Percentiles rank a stretch among this genome's conserved stretches.
Evolutionary conservation across 2,113 vertebrate species (phyloP).

Genomic region (Dasyurus viverrinus): DNA sequence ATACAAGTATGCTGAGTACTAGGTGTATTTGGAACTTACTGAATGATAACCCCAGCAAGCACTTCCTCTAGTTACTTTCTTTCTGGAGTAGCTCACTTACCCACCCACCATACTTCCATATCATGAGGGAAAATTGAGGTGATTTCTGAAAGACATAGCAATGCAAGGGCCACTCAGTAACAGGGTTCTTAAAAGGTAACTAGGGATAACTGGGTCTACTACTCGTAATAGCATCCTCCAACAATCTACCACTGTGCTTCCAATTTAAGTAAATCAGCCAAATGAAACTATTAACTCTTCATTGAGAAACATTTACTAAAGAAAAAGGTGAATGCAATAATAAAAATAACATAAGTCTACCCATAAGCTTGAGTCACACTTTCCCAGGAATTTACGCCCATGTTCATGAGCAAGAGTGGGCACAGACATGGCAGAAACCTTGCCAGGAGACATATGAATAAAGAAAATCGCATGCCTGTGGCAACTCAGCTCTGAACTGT

Average conservation of each 20-base stretch:
- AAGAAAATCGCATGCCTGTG: neutral
- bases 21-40: neutral
- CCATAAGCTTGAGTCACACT: neutral
- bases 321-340: neutral
- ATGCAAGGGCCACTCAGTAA: neutral
- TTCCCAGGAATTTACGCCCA: neutral
- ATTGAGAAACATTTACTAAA: neutral
- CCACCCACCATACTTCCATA: neutral
- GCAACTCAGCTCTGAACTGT: neutral
- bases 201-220: neutral
- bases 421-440: neutral
- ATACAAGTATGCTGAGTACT: neutral
- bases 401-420: neutral
- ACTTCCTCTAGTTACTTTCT: neutral
- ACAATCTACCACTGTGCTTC: neutral
- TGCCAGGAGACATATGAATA: neutral
- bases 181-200: neutral
- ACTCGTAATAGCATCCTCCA: neutral
- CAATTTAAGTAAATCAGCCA: neutral
- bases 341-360: neutral
- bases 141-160: neutral
- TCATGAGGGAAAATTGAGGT: neutral
- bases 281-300: neutral
- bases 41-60: neutral
- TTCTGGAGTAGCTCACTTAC: neutral